Base-by-base conservation (phyloP, 2,888 invertebrate species). In the Dryadula phaetusa region DNA sequence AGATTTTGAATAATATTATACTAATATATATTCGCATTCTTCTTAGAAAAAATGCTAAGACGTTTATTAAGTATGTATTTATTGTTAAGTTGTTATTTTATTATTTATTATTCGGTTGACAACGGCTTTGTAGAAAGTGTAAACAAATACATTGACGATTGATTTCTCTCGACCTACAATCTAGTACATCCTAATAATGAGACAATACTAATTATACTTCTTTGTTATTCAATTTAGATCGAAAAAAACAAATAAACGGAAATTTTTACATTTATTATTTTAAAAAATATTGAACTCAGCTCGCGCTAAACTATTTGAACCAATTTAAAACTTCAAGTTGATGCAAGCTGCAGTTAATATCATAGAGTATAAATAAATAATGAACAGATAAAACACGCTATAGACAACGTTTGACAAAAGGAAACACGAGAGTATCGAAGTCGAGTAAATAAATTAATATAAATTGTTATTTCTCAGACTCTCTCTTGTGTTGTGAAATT, bases 61-160 rank as follows among this genome's bases (percentile, higher is more conserved):
- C 12, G 25, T 16, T 32, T 18, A 34, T 20, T 8, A 28, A 16
- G 12, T 52, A 10, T 10, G n/a, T 10, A 52, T 20, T 37, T 5
- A 40, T 56, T 56, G 4, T 20, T 8, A 40, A 40, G n/a, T 22
- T n/a, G 2, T 28, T 60, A 64, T 20, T 56, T 14, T 40, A 25
- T n/a, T 32, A 37, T 0, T 40, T n/a, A 22, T 40, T 49, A 62
- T 62, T 69, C 14, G 74, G 78, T 82, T 84, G 79, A 78, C 82
- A 83, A 84, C 84, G 82, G 79, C 73, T 70, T 73, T 71, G 69
- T 72, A 73, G 78, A 80, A 81, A 77, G 78, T 82, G 78, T 79
- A 79, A 79, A 79, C 79, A 79, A 77, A 77, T 64, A 65, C 63
- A 58, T 66, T 42, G 22, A 10, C 37, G 37, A 56, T 40, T 56